Evolutionary conservation across 53 echinoderm and acorn worm species (phyloP).

Genomic region (Holothuria scabra): DNA sequence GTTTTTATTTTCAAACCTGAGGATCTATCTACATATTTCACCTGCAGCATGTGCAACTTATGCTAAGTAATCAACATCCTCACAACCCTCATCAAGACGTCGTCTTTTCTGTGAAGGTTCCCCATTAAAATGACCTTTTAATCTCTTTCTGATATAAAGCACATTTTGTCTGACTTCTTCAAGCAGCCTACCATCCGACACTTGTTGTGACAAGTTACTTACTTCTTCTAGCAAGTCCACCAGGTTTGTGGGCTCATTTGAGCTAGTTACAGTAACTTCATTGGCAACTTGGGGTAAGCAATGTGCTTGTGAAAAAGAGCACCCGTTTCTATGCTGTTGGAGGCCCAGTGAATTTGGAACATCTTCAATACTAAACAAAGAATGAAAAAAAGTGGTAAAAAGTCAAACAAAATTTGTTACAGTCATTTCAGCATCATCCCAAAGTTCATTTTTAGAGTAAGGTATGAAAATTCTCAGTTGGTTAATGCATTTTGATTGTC

Average conservation of each 20-base stretch:
- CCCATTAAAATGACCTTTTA: not conserved
- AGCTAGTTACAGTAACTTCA: slow-evolving; percentile 16
- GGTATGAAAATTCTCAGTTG: too few species aligned
- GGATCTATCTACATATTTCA: slow-evolving; percentile 11
- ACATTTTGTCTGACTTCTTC: slow-evolving; percentile 11
- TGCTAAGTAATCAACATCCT: not conserved
- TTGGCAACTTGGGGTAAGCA: slow-evolving; percentile 10
- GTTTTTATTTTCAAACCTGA: too few species aligned
- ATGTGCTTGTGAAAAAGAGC: not conserved
- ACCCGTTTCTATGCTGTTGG: not conserved
- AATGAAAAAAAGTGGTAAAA: not conserved
- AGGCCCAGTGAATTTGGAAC: not conserved
- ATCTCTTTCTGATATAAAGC: slow-evolving; percentile 8
- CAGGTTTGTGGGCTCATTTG: not conserved
- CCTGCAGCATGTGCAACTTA: not conserved
- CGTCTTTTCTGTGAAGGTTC: not conserved
- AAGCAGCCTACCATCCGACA: not conserved
- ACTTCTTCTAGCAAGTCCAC: slow-evolving; percentile 5
- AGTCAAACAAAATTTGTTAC: too few species aligned
- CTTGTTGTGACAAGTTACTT: not conserved
- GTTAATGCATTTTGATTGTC: too few species aligned
- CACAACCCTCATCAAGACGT: not conserved
- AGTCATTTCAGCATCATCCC: too few species aligned
- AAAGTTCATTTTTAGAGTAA: too few species aligned
- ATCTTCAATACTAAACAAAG: slow-evolving; percentile 7